Evolutionary conservation across 2,113 vertebrate genomes (phyloP).

Genomic region (Corydoras maculifer): DNA sequence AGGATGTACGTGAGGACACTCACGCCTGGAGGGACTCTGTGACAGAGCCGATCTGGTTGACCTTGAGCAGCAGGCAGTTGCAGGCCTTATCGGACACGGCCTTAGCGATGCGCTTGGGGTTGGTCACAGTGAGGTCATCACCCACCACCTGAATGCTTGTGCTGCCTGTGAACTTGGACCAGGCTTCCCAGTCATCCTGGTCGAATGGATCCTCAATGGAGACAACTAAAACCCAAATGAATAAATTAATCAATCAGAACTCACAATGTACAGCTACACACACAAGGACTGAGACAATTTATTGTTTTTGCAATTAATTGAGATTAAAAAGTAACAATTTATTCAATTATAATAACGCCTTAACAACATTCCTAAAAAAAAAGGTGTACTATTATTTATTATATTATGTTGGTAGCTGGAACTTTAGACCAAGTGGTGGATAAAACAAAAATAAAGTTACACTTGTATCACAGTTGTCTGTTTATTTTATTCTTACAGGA

Average conservation of each 20-base stretch:
- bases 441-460: no score
- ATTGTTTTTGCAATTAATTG: no score
- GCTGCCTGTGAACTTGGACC: conserved; percentile 83
- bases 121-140: conserved; percentile 94
- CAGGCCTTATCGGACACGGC: conserved; percentile 82
- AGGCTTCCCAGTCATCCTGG: conserved; percentile 95
- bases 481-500: no score
- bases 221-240: conserved; percentile 70
- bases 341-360: no score
- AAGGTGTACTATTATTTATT: no score
- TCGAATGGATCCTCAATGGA: conserved; percentile 98
- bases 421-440: no score
- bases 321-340: no score
- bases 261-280: neutral
- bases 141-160: conserved; percentile 90
- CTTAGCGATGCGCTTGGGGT: conserved; percentile 90
- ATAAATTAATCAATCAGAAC: neutral
- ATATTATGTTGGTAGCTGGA: no score
- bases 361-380: no score
- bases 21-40: conserved; percentile 95
- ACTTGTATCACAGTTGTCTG: no score
- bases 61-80: conserved; percentile 97
- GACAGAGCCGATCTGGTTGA: conserved; percentile 97
- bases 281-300: neutral
- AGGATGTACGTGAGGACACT: conserved; percentile 51